Conservation (phyloP, 2,888 invertebrate species). For the Drosophila bunnanda region DNA sequence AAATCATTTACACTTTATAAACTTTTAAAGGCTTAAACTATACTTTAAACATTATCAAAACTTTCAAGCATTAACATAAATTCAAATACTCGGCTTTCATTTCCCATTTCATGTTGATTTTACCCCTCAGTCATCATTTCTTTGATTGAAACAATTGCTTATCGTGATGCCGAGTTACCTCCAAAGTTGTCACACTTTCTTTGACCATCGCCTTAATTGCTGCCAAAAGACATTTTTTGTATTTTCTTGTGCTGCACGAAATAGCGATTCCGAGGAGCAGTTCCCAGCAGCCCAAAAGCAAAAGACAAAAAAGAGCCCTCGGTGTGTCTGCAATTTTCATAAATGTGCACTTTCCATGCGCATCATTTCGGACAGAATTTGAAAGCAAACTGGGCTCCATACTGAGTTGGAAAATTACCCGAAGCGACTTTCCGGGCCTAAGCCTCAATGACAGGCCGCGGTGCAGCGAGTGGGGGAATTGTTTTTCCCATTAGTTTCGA, state of each 20-base stretch:
- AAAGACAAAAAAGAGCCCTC: slow-evolving; percentile 28
- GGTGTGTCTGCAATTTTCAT: slow-evolving; percentile 63
- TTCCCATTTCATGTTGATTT: neutral
- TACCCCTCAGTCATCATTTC: slow-evolving; percentile 18
- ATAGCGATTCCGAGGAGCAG: slow-evolving; percentile 38
- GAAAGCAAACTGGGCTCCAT: slow-evolving; percentile 49
- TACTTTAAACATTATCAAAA: neutral
- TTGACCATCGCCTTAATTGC: slow-evolving; percentile 54
- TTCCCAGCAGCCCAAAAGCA: slow-evolving; percentile 20
- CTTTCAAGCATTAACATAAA: neutral
- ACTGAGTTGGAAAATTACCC: slow-evolving; percentile 39
- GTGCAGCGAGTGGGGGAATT: slow-evolving; percentile 49
- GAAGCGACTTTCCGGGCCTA: slow-evolving; percentile 34
- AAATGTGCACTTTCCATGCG: slow-evolving; percentile 67
- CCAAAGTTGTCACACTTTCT: slow-evolving; percentile 55
- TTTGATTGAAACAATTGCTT: slow-evolving; percentile 35
- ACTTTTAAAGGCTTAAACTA: neutral
- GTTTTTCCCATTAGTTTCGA: slow-evolving; percentile 70
- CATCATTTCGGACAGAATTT: slow-evolving; percentile 60
- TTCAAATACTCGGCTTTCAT: slow-evolving; percentile 13
- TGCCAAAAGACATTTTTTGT: slow-evolving; percentile 22
- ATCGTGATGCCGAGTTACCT: slow-evolving; percentile 34
- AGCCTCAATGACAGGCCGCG: slow-evolving; percentile 53
- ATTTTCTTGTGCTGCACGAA: slow-evolving; percentile 49
- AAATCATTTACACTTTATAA: neutral